Conservation (phyloP, 2,888 invertebrate species). For the Therioaphis trifolii region DNA sequence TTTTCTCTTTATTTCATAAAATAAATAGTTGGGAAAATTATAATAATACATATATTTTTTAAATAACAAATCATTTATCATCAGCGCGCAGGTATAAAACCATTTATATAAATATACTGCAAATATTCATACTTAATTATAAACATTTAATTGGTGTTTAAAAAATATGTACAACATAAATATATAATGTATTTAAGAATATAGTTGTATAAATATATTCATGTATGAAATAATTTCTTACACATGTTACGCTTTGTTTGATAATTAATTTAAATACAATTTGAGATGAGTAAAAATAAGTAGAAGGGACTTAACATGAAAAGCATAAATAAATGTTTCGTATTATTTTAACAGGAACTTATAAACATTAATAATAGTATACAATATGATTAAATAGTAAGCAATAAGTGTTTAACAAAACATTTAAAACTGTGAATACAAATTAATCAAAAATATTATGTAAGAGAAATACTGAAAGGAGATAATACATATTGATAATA, state of each 20-base stretch:
- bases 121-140: too few species aligned
- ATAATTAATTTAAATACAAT: too few species aligned
- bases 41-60: neutral
- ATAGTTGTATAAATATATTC: constrained; percentile 7
- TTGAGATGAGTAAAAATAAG: too few species aligned
- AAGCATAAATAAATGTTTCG: neutral
- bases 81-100: neutral
- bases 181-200: neutral
- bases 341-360: constrained; percentile 45
- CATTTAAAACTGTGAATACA: constrained; percentile 21
- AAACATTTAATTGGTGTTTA: too few species aligned
- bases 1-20: constrained; percentile 14
- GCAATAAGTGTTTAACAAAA: constrained; percentile 3
- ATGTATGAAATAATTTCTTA: neutral
- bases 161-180: neutral
- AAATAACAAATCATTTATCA: constrained; percentile 24
- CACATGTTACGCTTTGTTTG: too few species aligned
- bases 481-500: constrained; percentile 30
- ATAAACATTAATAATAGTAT: constrained; percentile 31
- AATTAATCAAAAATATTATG: neutral
- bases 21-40: constrained; percentile 2
- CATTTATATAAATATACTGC: neutral
- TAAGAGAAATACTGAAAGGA: constrained; percentile 30
- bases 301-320: too few species aligned
- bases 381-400: neutral